Evolutionary conservation across 2,888 invertebrate species (phyloP), one percentile per base, ranked within the genome.

Genomic region (Apeira syringaria): DNA sequence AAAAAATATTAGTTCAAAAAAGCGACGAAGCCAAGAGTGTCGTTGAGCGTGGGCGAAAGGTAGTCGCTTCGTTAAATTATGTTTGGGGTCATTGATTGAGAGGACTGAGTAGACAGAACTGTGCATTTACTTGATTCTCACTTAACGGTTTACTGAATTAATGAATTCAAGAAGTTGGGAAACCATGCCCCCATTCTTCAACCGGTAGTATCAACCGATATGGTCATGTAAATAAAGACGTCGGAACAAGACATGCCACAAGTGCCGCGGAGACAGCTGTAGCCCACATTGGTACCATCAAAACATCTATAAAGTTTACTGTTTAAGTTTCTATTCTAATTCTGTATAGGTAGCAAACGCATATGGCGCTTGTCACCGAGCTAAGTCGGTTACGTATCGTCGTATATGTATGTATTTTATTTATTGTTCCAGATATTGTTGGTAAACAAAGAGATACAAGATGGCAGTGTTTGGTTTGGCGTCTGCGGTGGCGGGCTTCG

Each of bases 401-500:
- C 50, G 65, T 71, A 71, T 82, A 83, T 81, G 79, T 76, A 74
- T 77, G 60, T 65, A 60, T 63, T 44, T 36, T 18, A 25, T 33
- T 31, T 12, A 40, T 56, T 60, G 52, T 64, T 68, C 67, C 74
- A 78, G 77, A 64, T 61, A 68, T 58, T 61, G 61, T 62, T 59
- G 65, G 53, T 68, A 66, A 64, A 64, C 74, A 90, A 75, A 68
- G 35, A 50, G 45, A 56, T 54, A 33, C 59, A 79, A 81, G 72
- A 96, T 96, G 96, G 94, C 95, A 71, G 92, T 96, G 55, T 94
- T 95, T 74, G 96, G 95, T 54, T 92, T 97, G 92, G 94, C 95
- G 60, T 96, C 96, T 72, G 94, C 96, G 62, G 94, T 97, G 64
- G 96, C 96, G 91, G 96, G 96, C 88, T 96, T 97, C 80, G 93